Evolutionary conservation across 1,140 invertebrate genomes (phyloP).

Genomic region (Sminthurides bifidus): DNA sequence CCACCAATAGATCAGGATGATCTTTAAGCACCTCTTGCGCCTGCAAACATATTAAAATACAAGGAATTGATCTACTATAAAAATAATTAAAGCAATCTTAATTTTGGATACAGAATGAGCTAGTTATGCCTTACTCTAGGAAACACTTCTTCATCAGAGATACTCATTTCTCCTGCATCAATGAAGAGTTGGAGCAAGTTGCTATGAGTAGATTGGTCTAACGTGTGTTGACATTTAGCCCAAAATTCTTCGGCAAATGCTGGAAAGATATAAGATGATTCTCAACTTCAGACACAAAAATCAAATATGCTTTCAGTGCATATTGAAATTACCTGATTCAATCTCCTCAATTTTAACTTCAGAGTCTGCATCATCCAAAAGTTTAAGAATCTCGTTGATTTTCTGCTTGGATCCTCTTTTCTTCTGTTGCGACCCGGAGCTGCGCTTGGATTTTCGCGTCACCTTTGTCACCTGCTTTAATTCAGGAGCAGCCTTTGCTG

Average conservation of each 20-base stretch:
- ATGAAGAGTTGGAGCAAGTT: slow-evolving; percentile 18
- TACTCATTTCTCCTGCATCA: slow-evolving; percentile 15
- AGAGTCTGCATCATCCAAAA: slow-evolving; percentile 14
- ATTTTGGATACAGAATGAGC: background rate
- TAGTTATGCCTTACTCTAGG: slow-evolving; percentile 5
- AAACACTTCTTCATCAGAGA: slow-evolving; percentile 12
- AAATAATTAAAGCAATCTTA: background rate
- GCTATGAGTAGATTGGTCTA: slow-evolving; percentile 12
- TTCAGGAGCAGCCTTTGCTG: background rate
- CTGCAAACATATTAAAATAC: slow-evolving; percentile 9
- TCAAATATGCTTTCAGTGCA: background rate
- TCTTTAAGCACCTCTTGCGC: slow-evolving; percentile 23
- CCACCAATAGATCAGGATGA: slow-evolving; percentile 21
- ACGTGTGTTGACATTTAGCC: slow-evolving; percentile 5
- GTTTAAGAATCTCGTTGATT: slow-evolving; percentile 13
- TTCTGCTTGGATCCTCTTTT: slow-evolving; percentile 22
- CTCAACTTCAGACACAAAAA: background rate
- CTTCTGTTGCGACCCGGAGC: background rate
- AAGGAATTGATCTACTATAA: background rate
- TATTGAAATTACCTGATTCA: slow-evolving; percentile 5
- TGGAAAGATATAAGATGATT: background rate
- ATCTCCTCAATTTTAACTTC: slow-evolving; percentile 1
- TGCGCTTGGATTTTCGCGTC: slow-evolving; percentile 5
- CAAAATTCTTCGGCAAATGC: slow-evolving; percentile 24
- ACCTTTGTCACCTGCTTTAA: background rate